phyloP scores from a whole-genome alignment of 2,113 vertebrate species.

The Chamaea fasciata region DNA sequence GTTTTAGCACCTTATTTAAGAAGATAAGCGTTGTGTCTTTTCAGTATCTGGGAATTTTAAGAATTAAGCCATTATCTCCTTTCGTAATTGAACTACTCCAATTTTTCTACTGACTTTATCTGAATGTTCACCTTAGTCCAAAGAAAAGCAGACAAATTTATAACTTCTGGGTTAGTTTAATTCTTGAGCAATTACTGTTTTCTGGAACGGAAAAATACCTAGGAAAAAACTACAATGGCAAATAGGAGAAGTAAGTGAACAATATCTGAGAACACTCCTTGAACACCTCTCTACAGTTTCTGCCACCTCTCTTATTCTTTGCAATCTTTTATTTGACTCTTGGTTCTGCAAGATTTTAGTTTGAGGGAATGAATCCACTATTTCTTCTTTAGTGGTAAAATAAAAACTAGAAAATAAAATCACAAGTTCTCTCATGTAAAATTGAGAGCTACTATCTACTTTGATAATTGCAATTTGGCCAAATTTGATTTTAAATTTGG shows the following conservation, averaged over 20 bases:
- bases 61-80: neutral
- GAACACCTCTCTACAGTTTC: neutral
- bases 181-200: neutral
- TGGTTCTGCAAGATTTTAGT: neutral
- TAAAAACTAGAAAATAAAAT: neutral
- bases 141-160: neutral
- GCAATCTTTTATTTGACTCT: neutral
- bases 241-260: neutral
- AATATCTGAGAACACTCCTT: neutral
- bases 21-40: neutral
- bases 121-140: neutral
- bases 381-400: neutral
- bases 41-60: neutral
- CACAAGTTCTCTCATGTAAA: neutral
- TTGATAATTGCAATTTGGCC: neutral
- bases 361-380: neutral
- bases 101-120: neutral
- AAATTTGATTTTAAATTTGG: neutral
- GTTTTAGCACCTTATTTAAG: neutral
- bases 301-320: neutral
- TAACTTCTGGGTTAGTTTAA: neutral
- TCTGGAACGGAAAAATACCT: neutral
- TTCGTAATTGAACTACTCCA: neutral
- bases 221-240: neutral
- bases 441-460: neutral